Evolutionary conservation across 2,113 vertebrate genomes (phyloP).

Genomic region (Gymnobelideus leadbeateri): DNA sequence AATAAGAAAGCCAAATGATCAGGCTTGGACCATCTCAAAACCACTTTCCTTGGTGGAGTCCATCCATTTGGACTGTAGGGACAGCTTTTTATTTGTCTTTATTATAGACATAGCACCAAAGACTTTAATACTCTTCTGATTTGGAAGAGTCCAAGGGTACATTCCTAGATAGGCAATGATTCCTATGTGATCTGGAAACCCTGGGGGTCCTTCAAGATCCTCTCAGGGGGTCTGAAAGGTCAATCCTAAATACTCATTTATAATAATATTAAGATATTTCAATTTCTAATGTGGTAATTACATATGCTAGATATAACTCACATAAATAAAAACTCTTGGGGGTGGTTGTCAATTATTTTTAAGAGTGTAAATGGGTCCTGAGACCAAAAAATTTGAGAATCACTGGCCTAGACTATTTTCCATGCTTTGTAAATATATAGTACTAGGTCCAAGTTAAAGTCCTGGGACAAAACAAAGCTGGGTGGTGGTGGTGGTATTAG

Average conservation of each 20-base stretch:
- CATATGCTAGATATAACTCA: neutral
- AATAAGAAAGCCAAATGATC: too few relatives aligned
- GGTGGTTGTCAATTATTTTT: neutral
- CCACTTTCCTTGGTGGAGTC: too few relatives aligned
- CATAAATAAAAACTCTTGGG: neutral
- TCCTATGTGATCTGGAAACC: too few relatives aligned
- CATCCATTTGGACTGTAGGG: too few relatives aligned
- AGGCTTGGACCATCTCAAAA: too few relatives aligned
- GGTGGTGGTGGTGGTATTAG: neutral
- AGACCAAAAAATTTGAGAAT: neutral
- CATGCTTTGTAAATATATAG: neutral
- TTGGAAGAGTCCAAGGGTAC: neutral
- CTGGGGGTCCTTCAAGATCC: too few relatives aligned
- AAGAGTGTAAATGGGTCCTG: neutral
- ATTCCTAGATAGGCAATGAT: too few relatives aligned
- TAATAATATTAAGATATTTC: too few relatives aligned
- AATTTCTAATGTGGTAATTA: too few relatives aligned
- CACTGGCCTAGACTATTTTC: neutral
- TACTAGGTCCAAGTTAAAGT: neutral
- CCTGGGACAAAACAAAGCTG: neutral
- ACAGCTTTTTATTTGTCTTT: neutral
- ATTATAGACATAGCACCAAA: neutral
- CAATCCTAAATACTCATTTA: too few relatives aligned
- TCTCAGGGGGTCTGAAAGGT: too few relatives aligned
- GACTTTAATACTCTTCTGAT: too few relatives aligned